These are phyloP conservation scores for Hystrix cristata DNA, from an alignment of 2,113 vertebrate genomes.

Conservation along the genomic window DNA sequence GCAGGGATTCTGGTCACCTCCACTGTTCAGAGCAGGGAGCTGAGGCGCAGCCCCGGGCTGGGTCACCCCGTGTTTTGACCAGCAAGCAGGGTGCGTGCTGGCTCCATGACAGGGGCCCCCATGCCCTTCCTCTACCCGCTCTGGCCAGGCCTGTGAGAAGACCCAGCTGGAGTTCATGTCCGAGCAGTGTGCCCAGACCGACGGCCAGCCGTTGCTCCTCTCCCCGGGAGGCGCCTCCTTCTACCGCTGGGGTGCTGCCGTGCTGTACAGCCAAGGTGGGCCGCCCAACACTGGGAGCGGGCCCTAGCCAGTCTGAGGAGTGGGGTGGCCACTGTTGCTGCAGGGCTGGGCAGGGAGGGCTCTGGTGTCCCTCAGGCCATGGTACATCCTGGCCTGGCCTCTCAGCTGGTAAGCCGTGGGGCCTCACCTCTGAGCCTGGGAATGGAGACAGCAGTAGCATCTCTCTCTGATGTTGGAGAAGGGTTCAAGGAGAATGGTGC, in stretches of 20 bases:
- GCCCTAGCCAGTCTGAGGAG: not conserved
- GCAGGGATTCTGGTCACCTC: not conserved
- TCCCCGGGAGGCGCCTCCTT: constrained; percentile 82
- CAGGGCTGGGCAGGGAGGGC: not conserved
- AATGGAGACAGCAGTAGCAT: rapidly evolving
- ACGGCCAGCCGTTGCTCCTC: constrained; percentile 90
- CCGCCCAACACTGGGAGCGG: not conserved
- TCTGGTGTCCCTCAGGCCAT: rapidly evolving
- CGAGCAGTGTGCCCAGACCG: constrained; percentile 93
- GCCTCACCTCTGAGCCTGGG: not conserved
- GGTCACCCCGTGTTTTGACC: rapidly evolving
- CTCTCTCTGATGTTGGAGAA: not conserved
- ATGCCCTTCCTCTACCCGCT: not conserved
- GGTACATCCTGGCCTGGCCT: not conserved
- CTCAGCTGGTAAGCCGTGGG: not conserved
- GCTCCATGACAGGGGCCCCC: not conserved
- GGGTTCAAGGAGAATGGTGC: rapidly evolving
- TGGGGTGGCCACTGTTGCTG: not conserved
- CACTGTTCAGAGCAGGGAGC: not conserved
- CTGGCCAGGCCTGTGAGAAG: constrained; percentile 88
- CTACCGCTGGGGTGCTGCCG: constrained; percentile 94
- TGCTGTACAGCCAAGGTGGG: constrained; percentile 91
- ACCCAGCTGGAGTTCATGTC: constrained; percentile 95
- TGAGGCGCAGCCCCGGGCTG: not conserved
- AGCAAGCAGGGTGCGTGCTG: rapidly evolving